Evolutionary conservation across 2,797 vertebrate species (phyloP).

Genomic region (Amazona finschi): DNA sequence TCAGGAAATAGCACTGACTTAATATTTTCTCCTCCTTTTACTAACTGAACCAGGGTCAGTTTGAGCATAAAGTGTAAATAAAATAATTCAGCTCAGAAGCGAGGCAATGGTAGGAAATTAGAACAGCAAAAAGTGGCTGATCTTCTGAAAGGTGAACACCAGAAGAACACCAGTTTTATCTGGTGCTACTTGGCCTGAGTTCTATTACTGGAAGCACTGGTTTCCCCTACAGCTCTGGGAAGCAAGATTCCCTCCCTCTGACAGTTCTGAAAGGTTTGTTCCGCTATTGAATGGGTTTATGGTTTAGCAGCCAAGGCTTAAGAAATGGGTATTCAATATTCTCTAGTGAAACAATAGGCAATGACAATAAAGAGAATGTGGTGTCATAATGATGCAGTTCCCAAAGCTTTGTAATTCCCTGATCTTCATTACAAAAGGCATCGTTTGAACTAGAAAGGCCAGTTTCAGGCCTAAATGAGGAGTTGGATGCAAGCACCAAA

Average conservation of each 20-base stretch:
- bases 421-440: not conserved
- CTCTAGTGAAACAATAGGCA: not conserved
- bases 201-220: not conserved
- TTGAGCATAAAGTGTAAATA: slow-evolving; percentile 2
- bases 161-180: not conserved
- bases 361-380: not conserved
- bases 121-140: not conserved
- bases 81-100: not conserved
- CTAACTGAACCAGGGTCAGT: not conserved
- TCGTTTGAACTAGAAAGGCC: not conserved
- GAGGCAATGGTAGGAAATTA: not conserved
- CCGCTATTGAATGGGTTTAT: not conserved
- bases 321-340: not conserved
- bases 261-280: not conserved
- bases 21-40: not conserved
- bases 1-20: not conserved
- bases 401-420: not conserved
- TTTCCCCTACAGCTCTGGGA: not conserved
- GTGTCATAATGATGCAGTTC: not conserved
- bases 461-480: not conserved
- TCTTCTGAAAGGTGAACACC: not conserved
- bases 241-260: not conserved
- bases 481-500: not conserved
- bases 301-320: not conserved
- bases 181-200: not conserved